Evolutionary conservation across 1,140 invertebrate species (phyloP), one percentile per base, ranked within the genome.

Genomic region (Dreissena polymorpha): DNA sequence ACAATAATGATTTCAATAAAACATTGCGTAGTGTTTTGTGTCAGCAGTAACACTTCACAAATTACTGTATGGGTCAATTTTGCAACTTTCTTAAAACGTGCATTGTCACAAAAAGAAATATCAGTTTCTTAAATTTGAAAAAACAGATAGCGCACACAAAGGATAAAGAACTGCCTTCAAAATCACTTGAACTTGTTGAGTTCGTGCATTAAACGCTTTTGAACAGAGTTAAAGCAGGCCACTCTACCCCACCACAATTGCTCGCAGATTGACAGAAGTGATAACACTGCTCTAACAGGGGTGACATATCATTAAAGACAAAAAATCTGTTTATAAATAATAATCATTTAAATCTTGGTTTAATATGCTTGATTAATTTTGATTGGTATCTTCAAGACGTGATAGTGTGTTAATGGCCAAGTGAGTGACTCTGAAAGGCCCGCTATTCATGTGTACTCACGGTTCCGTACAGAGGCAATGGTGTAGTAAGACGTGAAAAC

Each of bases 291-390:
- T 64, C n/a, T 76, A 67, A 78, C 49, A 50, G 57, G 53, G 12
- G n/a, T 68, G 60, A 73, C 79, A 67, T 82, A 82, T 82, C 73
- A 74, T 74, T 74, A 82, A 74, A 82, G 70, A 74, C 71, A 82
- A 82, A 82, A 82, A 82, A 18, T 10, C 72, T 82, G 79, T 82
- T 82, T 82, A 82, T 70, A 55, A 82, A 82, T 74, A 82, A 72
- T 82, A 55, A 82, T 82, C 57, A 50, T 55, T 74, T 23, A 67
- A 64, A 82, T 82, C 70, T 73, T 10, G 60, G 70, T 60, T 57
- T 68, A 82, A 67, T 50, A 53, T 50, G 71, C 79, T 82, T 82
- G 70, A 74, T 67, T 74, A 70, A 67, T 53, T 72, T 57, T 74
- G 79, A 82, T 82, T 71, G 13, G 64, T 73, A 82, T 82, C 79